Base-by-base conservation (phyloP, 1,140 invertebrate genomes). In the Drosophila persimilis region DNA sequence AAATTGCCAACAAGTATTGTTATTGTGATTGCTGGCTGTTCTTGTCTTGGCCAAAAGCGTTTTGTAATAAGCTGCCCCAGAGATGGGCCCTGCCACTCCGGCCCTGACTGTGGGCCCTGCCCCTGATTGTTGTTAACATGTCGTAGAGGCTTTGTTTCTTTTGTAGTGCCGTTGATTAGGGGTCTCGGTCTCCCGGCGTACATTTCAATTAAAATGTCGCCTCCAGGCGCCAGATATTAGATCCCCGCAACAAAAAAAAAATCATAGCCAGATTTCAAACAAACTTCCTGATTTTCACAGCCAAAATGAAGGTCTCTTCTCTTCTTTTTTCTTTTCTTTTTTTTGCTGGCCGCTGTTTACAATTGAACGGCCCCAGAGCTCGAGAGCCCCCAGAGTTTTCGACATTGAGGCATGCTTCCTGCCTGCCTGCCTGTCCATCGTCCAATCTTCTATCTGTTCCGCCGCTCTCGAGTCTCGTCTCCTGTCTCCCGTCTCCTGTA, bases 121-220 rank as follows among this genome's bases (percentile, higher is more conserved):
- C 17, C 17, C 17, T 17, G 17, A 17, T 17, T 17, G 73, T 69
- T 86, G 85, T 83, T 86, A 88, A 78, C 83, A 69, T 88, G 83
- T 83, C 83, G 80, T 83, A 78, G 64, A 78, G 73, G 35, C 7
- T 58, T 83, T 48, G 6, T 43, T 52, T 73, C 56, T 73, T 80
- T 88, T 88, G 81, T 88, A 78, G 11, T 39, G 11, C 52, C 50
- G 52, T 83, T 86, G 77, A 78, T 88, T 81, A 88, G 81, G 79
- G 60, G 31, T 39, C 3, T 39, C 35, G 11, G 9, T 39, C 11
- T 13, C 35, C 3, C 51, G 47, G 71, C 54, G 69, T 55, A 67
- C 62, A 88, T 85, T 85, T 85, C 81, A 85, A 85, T 85, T 85
- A 85, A 85, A 85, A 81, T 78, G 83, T 77, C 62, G 83, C 81